These are phyloP conservation scores for Nyctibius grandis DNA, from an alignment of 2,797 vertebrate genomes.

Conservation along the genomic window DNA sequence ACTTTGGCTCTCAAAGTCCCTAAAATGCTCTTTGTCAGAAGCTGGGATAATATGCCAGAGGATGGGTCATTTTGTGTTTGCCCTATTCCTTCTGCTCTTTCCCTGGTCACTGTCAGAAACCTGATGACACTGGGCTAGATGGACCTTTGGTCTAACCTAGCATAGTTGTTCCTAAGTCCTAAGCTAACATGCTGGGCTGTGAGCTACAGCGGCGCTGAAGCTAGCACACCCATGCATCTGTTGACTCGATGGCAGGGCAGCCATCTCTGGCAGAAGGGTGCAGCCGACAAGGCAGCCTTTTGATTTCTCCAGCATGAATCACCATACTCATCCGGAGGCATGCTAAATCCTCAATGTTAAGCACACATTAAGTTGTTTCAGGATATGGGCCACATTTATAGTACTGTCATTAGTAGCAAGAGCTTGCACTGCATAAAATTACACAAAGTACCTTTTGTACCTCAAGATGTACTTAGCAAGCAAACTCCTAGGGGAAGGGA, in stretches of 20 bases:
- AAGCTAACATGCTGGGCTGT: not conserved
- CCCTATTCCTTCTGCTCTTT: not conserved
- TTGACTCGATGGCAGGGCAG: not conserved
- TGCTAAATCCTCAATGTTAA: not conserved
- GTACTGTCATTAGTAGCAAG: constrained; percentile 41
- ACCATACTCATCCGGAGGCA: not conserved
- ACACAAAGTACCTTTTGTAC: constrained; percentile 55
- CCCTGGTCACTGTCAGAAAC: not conserved
- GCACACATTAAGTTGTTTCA: constrained; percentile 48
- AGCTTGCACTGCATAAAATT: constrained; percentile 56
- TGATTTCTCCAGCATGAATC: not conserved
- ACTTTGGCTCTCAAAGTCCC: not conserved
- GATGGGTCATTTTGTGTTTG: not conserved
- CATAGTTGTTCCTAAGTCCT: not conserved
- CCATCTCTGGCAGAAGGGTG: not conserved
- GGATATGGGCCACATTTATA: constrained; percentile 44
- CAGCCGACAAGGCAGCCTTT: not conserved
- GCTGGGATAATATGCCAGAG: not conserved
- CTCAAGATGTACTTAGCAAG: constrained; percentile 52
- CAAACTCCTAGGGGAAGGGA: constrained; percentile 49
- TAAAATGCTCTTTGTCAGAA: not conserved
- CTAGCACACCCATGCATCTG: not conserved
- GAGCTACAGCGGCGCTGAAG: not conserved
- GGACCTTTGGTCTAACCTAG: not conserved
- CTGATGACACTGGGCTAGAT: not conserved